Evolutionary conservation across 30 jellyfish, hydroid and myxozoan genomes (phyloP).

Genomic region (Cassiopea andromeda): DNA sequence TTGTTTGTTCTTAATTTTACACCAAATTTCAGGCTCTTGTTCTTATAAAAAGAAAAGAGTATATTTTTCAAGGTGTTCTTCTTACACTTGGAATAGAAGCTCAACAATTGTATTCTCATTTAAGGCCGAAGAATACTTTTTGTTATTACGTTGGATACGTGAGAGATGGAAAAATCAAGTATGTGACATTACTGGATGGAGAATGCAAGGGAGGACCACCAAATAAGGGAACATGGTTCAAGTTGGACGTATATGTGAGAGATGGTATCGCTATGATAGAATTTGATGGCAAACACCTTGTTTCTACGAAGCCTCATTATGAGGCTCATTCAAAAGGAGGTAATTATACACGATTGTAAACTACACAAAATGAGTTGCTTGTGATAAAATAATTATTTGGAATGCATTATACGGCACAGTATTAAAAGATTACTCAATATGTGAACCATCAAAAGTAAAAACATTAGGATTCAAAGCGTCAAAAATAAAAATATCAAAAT

Average conservation of each 20-base stretch:
- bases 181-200: constrained; percentile 51
- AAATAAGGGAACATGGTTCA: constrained; percentile 68
- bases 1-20: no score
- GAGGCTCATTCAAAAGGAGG: constrained; percentile 67
- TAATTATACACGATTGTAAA: not conserved
- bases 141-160: constrained; percentile 68
- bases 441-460: no score
- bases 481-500: no score
- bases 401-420: no score
- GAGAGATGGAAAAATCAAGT: constrained; percentile 58
- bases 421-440: no score
- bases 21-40: no score
- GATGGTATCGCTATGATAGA: constrained; percentile 44
- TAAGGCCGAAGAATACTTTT: constrained; percentile 51
- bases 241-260: constrained; percentile 47
- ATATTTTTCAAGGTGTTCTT: no score
- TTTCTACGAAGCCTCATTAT: constrained; percentile 50
- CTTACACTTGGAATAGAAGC: not conserved
- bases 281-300: constrained; percentile 62
- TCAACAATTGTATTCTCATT: not conserved
- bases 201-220: constrained; percentile 75
- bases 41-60: no score
- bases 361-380: no score
- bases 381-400: no score
- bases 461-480: no score